Evolutionary conservation across 2,888 invertebrate genomes (phyloP).

Genomic region (Nysson spinosus): DNA sequence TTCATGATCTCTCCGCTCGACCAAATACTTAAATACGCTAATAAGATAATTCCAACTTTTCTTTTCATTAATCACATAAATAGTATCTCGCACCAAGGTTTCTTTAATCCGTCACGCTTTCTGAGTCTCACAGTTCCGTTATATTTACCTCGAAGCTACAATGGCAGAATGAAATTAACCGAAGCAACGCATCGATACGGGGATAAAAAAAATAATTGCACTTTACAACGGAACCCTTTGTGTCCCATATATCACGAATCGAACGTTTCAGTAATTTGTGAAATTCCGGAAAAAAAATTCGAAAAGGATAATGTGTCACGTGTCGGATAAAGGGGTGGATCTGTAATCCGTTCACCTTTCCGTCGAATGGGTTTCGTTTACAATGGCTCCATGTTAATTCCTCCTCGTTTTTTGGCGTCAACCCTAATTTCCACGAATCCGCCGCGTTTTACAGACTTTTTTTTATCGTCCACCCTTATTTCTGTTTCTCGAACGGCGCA

Average conservation of each 20-base stretch:
- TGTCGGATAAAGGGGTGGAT: constrained; percentile 30
- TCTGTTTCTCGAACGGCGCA: constrained; percentile 34
- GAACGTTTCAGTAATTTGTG: too few species aligned
- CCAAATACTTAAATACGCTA: neutral
- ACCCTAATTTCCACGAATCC: constrained; percentile 73
- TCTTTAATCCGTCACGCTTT: neutral
- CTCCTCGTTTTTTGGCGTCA: constrained; percentile 44
- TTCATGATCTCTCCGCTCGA: neutral
- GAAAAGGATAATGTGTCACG: constrained; percentile 37
- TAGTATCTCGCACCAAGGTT: too few species aligned
- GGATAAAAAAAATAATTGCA: too few species aligned
- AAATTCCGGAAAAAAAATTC: neutral
- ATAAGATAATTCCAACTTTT: neutral
- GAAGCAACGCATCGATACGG: too few species aligned
- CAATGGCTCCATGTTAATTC: constrained; percentile 58
- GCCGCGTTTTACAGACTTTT: constrained; percentile 67
- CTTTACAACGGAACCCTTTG: too few species aligned
- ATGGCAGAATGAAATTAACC: too few species aligned
- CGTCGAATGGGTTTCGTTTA: constrained; percentile 46
- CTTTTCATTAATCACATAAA: too few species aligned
- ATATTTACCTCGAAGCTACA: neutral
- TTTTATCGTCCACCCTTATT: constrained; percentile 41
- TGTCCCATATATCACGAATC: too few species aligned
- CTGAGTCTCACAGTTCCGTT: too few species aligned
- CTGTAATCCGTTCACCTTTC: constrained; percentile 44